These are phyloP conservation scores for Drosophila suzukii DNA, from an alignment of 1,140 invertebrate genomes.

Conservation along the genomic window DNA sequence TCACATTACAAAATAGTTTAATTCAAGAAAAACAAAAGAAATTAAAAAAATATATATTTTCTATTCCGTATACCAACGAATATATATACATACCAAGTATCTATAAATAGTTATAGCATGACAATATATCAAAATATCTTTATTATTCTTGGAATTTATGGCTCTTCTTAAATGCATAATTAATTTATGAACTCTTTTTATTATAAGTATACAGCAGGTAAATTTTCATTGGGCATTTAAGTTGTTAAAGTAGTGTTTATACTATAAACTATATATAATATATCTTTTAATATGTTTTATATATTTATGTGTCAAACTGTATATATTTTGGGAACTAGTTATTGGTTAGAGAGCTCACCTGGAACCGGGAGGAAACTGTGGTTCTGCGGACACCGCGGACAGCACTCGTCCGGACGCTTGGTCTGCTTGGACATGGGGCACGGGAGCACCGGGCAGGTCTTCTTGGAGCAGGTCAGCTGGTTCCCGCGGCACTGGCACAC, in stretches of 20 bases:
- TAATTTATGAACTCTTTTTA: not conserved
- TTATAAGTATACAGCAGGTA: not conserved
- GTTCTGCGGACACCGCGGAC: slow-evolving; percentile 91
- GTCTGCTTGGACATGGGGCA: slow-evolving; percentile 89
- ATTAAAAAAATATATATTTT: not conserved
- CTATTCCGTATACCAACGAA: not conserved
- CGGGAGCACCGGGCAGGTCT: slow-evolving; percentile 93
- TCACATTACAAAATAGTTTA: not conserved
- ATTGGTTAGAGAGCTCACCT: slow-evolving; percentile 77
- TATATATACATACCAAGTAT: not conserved
- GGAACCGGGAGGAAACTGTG: slow-evolving; percentile 85
- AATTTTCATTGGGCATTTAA: too few relatives aligned
- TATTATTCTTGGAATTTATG: slow-evolving; percentile 1
- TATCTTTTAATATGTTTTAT: too few relatives aligned
- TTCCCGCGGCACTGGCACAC: slow-evolving; percentile 92
- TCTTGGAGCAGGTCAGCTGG: slow-evolving; percentile 91
- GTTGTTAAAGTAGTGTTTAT: too few relatives aligned
- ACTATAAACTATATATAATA: too few relatives aligned
- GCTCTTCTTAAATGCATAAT: not conserved
- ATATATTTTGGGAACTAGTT: too few relatives aligned
- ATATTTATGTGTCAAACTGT: too few relatives aligned
- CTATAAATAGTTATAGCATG: not conserved
- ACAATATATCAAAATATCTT: not conserved
- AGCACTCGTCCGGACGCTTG: slow-evolving; percentile 91
- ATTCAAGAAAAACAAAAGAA: not conserved